Evolutionary conservation across 2,113 vertebrate species (phyloP).

Genomic region (Rhea americana): DNA sequence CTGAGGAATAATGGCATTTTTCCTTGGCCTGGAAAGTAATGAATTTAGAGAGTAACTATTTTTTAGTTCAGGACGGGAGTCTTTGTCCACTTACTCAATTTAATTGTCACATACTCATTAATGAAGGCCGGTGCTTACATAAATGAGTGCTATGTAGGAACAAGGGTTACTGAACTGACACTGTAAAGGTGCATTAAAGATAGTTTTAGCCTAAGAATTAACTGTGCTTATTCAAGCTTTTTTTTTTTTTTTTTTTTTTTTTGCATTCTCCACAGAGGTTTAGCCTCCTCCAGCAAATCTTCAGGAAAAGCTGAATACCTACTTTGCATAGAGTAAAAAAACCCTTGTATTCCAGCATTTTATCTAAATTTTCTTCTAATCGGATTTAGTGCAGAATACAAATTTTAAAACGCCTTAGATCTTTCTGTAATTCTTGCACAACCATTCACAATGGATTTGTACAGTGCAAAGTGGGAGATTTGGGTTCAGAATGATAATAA

Average conservation of each 20-base stretch:
- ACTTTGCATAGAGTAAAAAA: conserved; percentile 27
- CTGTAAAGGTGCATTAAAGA: neutral
- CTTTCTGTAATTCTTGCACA: conserved; percentile 48
- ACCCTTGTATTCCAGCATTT: conserved; percentile 19
- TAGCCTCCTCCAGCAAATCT: neutral
- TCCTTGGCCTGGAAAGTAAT: neutral
- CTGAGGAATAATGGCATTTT: neutral
- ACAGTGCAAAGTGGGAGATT: neutral
- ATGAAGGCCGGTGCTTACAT: neutral
- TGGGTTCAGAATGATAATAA: conserved; percentile 6
- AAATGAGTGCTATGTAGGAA: neutral
- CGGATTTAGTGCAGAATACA: conserved; percentile 40
- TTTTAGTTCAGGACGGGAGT: neutral
- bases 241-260: neutral
- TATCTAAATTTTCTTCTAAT: conserved; percentile 58
- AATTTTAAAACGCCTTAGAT: conserved; percentile 25
- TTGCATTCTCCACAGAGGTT: neutral
- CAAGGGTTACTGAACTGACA: neutral
- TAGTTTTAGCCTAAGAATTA: neutral
- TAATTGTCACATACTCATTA: neutral
- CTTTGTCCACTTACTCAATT: neutral
- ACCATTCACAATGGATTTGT: conserved; percentile 38
- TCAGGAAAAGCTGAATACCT: conserved; percentile 5
- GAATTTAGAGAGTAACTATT: neutral
- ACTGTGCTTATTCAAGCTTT: neutral